Conservation (phyloP, 2,888 invertebrate species). For the Penaeus monodon region DNA sequence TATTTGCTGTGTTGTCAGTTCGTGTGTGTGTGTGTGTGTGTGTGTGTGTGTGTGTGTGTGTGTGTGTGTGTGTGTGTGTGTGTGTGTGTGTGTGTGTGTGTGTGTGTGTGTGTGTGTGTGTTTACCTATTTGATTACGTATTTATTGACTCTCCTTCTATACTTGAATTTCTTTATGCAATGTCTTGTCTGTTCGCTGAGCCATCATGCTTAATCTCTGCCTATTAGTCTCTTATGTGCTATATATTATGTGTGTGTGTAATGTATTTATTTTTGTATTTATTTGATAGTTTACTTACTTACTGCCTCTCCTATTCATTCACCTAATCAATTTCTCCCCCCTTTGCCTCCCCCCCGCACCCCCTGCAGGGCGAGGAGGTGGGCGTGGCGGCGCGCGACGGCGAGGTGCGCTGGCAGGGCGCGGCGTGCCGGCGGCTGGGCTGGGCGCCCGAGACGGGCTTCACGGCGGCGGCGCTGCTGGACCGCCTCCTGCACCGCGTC, state of each 20-base stretch:
- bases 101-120: background rate
- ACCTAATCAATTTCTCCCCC: no score
- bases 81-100: background rate
- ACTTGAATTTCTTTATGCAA: no score
- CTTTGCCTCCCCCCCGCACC: no score
- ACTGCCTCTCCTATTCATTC: no score
- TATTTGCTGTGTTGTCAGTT: background rate
- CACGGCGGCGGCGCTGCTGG: slow-evolving; percentile 37
- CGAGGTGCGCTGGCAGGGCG: slow-evolving; percentile 40
- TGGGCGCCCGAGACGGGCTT: slow-evolving; percentile 46
- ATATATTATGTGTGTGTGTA: no score
- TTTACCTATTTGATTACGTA: background rate
- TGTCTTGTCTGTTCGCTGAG: no score
- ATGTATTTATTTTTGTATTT: no score
- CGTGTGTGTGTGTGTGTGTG: background rate
- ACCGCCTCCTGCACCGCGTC: slow-evolving; percentile 36
- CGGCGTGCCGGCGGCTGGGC: slow-evolving; percentile 33
- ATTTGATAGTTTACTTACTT: no score
- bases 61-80: slow-evolving; percentile 1
- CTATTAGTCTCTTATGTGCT: no score
- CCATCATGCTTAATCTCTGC: no score
- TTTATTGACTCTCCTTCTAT: no score
- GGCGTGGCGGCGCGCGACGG: slow-evolving; percentile 20
- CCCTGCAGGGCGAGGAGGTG: slow-evolving; percentile 25
- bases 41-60: slow-evolving; percentile 9